phyloP scores from a whole-genome alignment of 1,140 invertebrate species.

The Ladona fulva region DNA sequence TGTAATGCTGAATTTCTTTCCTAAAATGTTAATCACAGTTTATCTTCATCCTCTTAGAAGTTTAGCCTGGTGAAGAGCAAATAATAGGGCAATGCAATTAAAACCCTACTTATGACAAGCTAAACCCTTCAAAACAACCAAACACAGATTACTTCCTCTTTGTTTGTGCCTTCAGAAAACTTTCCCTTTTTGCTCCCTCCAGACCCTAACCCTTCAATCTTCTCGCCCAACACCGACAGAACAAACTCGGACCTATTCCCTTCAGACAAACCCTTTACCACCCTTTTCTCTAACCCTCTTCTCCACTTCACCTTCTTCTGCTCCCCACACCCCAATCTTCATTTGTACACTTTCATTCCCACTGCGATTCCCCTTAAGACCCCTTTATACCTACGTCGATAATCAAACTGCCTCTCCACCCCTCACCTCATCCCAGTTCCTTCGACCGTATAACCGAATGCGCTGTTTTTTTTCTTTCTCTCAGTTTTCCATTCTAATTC shows the following conservation, averaged over 20 bases:
- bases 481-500: too few relatives aligned
- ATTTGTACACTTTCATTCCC: not conserved
- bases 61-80: too few relatives aligned
- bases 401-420: not conserved
- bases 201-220: not conserved
- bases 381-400: not conserved
- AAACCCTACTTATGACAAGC: too few relatives aligned
- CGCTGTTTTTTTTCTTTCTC: too few relatives aligned
- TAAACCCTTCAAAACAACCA: not conserved
- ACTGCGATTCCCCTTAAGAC: not conserved
- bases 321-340: not conserved
- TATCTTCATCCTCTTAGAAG: too few relatives aligned
- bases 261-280: not conserved
- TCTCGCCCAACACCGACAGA: not conserved
- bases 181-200: not conserved
- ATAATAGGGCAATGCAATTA: too few relatives aligned
- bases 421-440: not conserved
- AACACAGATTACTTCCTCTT: not conserved
- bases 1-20: too few relatives aligned
- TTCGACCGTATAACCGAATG: not conserved
- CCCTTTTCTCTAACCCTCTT: not conserved
- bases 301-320: not conserved
- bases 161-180: not conserved
- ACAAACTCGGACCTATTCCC: conserved; percentile 3
- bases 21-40: too few relatives aligned